Evolutionary conservation across 2,888 invertebrate species (phyloP).

Genomic region (Rhagonycha lutea): DNA sequence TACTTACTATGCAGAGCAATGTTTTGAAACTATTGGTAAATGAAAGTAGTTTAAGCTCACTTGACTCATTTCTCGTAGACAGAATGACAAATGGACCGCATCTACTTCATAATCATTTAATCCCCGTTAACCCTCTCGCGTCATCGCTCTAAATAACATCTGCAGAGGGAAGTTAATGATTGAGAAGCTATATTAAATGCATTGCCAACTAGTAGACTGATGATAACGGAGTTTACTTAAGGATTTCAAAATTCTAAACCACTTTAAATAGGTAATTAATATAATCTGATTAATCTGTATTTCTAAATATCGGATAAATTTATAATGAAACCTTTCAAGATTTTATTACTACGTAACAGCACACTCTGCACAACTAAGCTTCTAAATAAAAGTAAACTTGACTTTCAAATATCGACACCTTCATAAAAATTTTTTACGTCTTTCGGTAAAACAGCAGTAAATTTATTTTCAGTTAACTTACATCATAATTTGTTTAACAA

Average conservation of each 20-base stretch:
- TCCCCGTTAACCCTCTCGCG: conserved; percentile 56
- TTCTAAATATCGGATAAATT: background rate
- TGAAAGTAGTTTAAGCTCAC: conserved; percentile 25
- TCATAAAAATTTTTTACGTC: background rate
- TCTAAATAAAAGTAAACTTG: background rate
- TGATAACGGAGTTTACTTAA: conserved; percentile 17
- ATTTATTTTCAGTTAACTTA: background rate
- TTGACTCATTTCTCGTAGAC: conserved; percentile 44
- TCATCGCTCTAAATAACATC: conserved; percentile 46
- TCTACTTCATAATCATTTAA: conserved; percentile 57
- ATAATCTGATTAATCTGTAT: background rate
- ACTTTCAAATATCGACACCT: conserved; percentile 1
- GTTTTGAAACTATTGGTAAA: conserved; percentile 14
- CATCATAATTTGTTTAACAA: background rate
- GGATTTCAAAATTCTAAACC: background rate
- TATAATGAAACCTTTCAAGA: background rate
- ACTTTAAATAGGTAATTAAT: background rate
- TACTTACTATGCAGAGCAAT: background rate
- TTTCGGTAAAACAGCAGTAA: background rate
- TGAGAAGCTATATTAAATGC: conserved; percentile 33
- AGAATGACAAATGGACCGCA: conserved; percentile 56
- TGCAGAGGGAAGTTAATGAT: conserved; percentile 35
- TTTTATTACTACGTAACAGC: background rate
- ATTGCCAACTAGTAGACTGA: conserved; percentile 26
- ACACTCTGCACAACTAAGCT: background rate